These are phyloP conservation scores for Eilema depressum DNA, from an alignment of 2,888 invertebrate species.

Conservation along the genomic window DNA sequence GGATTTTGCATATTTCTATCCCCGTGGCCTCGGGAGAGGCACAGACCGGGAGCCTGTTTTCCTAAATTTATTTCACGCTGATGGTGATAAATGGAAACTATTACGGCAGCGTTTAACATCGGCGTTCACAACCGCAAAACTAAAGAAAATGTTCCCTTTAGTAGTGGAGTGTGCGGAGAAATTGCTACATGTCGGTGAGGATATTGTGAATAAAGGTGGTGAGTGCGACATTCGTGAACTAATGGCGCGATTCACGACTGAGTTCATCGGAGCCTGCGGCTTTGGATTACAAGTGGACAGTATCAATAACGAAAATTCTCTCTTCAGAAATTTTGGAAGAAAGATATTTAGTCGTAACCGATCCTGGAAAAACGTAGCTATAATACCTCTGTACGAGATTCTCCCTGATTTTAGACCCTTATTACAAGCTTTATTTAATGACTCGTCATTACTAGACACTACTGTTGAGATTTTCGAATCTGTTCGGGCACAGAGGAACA, in stretches of 20 bases:
- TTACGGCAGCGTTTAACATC: conserved; percentile 71
- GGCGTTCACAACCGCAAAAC: conserved; percentile 72
- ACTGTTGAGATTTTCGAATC: conserved; percentile 55
- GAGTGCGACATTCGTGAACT: conserved; percentile 63
- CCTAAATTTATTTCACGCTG: conserved; percentile 64
- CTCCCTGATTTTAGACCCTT: conserved; percentile 59
- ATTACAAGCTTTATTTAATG: conserved; percentile 36
- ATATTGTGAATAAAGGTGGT: conserved; percentile 56
- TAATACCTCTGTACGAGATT: conserved; percentile 56
- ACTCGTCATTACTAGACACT: conserved; percentile 42
- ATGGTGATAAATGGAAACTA: conserved; percentile 74
- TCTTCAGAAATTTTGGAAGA: conserved; percentile 61
- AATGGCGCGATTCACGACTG: conserved; percentile 71
- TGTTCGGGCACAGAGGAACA: conserved; percentile 64
- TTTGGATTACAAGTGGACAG: conserved; percentile 68
- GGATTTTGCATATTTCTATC: conserved; percentile 68
- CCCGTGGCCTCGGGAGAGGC: conserved; percentile 62
- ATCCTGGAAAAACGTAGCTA: conserved; percentile 38
- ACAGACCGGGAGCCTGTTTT: conserved; percentile 61
- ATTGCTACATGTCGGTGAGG: conserved; percentile 57
- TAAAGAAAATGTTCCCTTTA: conserved; percentile 76
- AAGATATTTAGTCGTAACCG: conserved; percentile 53
- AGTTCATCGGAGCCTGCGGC: conserved; percentile 71
- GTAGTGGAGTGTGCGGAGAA: conserved; percentile 71
- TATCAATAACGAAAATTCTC: conserved; percentile 63